Evolutionary conservation across 2,797 vertebrate species (phyloP), one percentile per base, ranked within the genome.

Genomic region (Echeneis naucrates): DNA sequence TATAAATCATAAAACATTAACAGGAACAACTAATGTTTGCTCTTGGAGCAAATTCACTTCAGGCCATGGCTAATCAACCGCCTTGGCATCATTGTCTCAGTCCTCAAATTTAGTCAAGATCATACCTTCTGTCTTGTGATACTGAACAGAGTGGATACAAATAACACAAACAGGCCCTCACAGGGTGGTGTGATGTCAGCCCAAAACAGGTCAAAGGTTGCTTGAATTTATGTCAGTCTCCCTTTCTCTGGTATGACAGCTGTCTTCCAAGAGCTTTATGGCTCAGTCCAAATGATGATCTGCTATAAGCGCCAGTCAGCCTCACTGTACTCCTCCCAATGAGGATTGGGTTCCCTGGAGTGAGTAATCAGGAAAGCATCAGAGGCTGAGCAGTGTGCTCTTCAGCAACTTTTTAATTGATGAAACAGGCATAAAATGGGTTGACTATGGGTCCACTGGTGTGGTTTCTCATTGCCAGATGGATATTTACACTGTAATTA

Each of bases 151-250:
- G 30, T 33, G 61, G 40, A 52, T 47, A 26, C n/a, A 38, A 26
- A 47, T 5, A 57, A 27, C 26, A 50, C 16, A 48, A n/a, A 45
- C 50, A 16, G 55, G 26, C 50, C 40, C 16, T 44, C 27, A 33
- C 16, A 26, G 35, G 16, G 24, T 24, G 37, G 14, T 30, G 13
- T 32, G 47, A 56, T 40, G 56, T 47, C 64, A 37, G 54, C 59
- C 58, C 63, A 44, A 63, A 81, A 27, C 56, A 57, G 58, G 50
- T 60, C 66, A 59, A 50, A 53, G 75, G 69, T 40, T 37, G 50
- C 30, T 57, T 51, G 14, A 7, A 44, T 27, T 59, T 51, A 11
- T 5, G 24, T 24, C 6, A 32, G 3, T 70, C 27, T 66, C 27
- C 10, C 6, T 68, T 23, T 68, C 24, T 54, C n/a, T 65, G 59